Base-by-base conservation (phyloP, 2,888 invertebrate genomes). In the Hemithea aestivaria region DNA sequence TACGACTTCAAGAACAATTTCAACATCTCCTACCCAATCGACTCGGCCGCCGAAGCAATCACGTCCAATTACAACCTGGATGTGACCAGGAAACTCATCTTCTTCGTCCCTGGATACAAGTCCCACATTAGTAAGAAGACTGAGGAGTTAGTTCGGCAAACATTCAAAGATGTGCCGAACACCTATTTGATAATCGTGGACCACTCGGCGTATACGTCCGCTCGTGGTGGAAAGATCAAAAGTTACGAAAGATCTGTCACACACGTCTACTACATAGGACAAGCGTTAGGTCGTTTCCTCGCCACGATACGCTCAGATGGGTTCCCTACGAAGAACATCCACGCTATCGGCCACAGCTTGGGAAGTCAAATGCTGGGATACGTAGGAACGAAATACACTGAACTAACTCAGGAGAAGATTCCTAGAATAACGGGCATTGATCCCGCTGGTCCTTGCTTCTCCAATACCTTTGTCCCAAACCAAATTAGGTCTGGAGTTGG, bases 401-500 rank as follows among this genome's bases (percentile, higher is more conserved):
- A 76, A 26, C 20, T 50, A n/a, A 83, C 82, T 0, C 58, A 56
- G 0, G 76, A 81, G 33, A 81, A 77, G 31, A 46, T 87, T 3
- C 70, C 72, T 69, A 65, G 79, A 10, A 58, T 84, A 0, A 84
- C 85, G 0, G 87, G 75, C 0, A 59, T 85, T 1, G 87, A 87
- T 45, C 87, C 87, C 7, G 87, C 87, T 0, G 87, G 87, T 0
- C 87, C 87, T 12, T 87, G 85, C 50, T 87, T 84, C 32, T 78
- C 83, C 0, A 83, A 84, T 44, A 68, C 73, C 21, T 58, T 74
- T 0, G 69, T 76, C 1, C 67, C 80, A 10, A 73, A 87, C 24
- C 82, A 89, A 41, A 68, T 91, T 1, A 74, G 89, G 40, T 78
- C 83, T 21, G 82, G 84, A 1, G 88, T 90, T 10, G 91, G 89